phyloP scores from a whole-genome alignment of 1,140 invertebrate species.

The Heliconius hewitsoni region DNA sequence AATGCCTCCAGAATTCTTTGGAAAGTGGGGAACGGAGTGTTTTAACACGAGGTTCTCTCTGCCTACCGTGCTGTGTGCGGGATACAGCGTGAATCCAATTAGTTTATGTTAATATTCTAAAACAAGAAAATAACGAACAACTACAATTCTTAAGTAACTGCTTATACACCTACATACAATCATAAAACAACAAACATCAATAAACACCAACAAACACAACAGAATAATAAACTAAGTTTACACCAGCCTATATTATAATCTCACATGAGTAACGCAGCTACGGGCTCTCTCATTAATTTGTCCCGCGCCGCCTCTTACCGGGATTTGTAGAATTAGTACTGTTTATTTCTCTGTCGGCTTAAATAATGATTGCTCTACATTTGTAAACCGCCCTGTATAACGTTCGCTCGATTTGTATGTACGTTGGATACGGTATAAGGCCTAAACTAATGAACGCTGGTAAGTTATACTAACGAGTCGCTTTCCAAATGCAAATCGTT shows the following conservation, averaged over 20 bases:
- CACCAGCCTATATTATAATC: conserved; percentile 63
- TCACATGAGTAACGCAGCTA: conserved; percentile 59
- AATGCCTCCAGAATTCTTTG: no score
- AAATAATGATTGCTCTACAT: conserved; percentile 54
- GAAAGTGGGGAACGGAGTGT: no score
- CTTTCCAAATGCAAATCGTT: conserved; percentile 8
- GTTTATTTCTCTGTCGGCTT: conserved; percentile 69
- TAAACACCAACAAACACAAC: conserved; percentile 24
- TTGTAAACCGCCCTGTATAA: conserved; percentile 34
- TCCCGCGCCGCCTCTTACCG: conserved; percentile 57
- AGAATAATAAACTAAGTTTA: conserved; percentile 66
- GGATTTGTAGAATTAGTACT: conserved; percentile 75
- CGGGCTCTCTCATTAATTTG: conserved; percentile 69
- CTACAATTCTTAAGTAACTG: conserved; percentile 1
- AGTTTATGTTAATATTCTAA: no score
- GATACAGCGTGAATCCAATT: no score
- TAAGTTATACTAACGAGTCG: conserved; percentile 18
- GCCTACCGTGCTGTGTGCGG: no score
- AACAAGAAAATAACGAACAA: no score
- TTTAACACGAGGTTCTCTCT: no score
- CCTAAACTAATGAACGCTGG: conserved; percentile 25
- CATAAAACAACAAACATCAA: conserved; percentile 10
- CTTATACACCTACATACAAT: conserved; percentile 5
- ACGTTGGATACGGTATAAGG: conserved; percentile 20
- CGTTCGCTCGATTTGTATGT: conserved; percentile 33